These are phyloP conservation scores for Epizoanthus fatuus DNA, from an alignment of 92 coral and sea anemone genomes.

Conservation along the genomic window DNA sequence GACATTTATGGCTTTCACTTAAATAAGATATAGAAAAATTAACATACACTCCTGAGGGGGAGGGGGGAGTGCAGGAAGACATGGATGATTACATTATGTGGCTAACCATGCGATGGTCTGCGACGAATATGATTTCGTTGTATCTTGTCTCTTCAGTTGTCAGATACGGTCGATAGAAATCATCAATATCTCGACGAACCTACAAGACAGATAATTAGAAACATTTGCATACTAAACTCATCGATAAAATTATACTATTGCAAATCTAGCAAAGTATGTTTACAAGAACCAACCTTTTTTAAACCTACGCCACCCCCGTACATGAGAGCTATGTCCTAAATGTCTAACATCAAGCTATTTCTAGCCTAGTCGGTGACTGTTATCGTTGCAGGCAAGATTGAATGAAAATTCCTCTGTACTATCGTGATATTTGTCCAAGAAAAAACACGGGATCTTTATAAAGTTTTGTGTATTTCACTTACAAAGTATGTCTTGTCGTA, in stretches of 20 bases:
- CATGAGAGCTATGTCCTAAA: too few species aligned
- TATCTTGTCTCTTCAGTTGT: constrained; percentile 33
- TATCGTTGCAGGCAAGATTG: too few species aligned
- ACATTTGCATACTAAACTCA: not conserved
- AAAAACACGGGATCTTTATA: too few species aligned
- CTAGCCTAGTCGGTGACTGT: too few species aligned
- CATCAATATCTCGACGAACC: constrained; percentile 36
- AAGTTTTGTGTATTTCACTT: too few species aligned
- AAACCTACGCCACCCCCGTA: too few species aligned
- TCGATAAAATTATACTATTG: not conserved
- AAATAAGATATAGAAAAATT: not conserved
- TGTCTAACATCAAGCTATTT: too few species aligned
- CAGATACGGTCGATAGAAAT: constrained; percentile 21
- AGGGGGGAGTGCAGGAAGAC: not conserved
- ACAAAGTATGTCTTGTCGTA: too few species aligned
- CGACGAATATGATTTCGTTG: constrained; percentile 28
- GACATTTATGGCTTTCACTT: not conserved
- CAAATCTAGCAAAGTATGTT: too few species aligned
- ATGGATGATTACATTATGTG: not conserved
- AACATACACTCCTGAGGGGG: not conserved
- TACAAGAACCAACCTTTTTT: too few species aligned
- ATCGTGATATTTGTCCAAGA: too few species aligned
- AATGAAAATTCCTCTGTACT: too few species aligned
- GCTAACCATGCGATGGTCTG: constrained; percentile 30
- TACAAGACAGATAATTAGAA: not conserved